Evolutionary conservation across 2,888 invertebrate species (phyloP), one percentile per base, ranked within the genome.

Genomic region (Noctua janthina): DNA sequence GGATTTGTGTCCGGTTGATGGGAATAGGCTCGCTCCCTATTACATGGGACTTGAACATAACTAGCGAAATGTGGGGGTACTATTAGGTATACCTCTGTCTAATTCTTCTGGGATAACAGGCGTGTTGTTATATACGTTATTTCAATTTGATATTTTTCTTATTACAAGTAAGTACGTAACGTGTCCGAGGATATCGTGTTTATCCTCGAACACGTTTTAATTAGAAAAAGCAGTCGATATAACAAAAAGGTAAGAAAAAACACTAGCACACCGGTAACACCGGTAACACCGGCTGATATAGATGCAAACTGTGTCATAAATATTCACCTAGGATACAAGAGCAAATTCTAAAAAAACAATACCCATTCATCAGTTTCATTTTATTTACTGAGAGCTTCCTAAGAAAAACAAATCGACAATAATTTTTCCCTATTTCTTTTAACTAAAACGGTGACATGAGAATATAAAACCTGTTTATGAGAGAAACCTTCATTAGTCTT

Each of bases 321-420:
- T 73, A 68, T 56, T 70, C 23, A 74, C 62, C 29, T 74, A 67
- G 62, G 1, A 59, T 11, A 75, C n/a, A 23, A 66, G 23, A 72
- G n/a, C 46, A 70, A 79, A 69, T 67, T 49, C 78, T 79, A 74
- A 78, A 79, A 79, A 74, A 54, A 80, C n/a, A 59, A 49, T 39
- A 75, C 20, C 20, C n/a, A 86, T 88, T 78, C 74, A 78, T 87
- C 71, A 88, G 51, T 43, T 68, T 82, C 73, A 73, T 71, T 86
- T 74, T 68, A 76, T 71, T 81, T 43, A 7, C 75, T 17, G 35
- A 46, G 46, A 56, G 64, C 51, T 59, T 69, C 59, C 35, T 86
- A 78, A 78, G 70, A 72, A 79, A 62, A 78, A 84, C 70, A 78
- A 83, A 81, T 82, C 29, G 39, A 13, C 23, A 11, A 49, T 39